Percentiles rank a stretch among this genome's conserved stretches.
Evolutionary conservation across 1,140 invertebrate genomes (phyloP).

Genomic region (Pemphigus obesinymphae): DNA sequence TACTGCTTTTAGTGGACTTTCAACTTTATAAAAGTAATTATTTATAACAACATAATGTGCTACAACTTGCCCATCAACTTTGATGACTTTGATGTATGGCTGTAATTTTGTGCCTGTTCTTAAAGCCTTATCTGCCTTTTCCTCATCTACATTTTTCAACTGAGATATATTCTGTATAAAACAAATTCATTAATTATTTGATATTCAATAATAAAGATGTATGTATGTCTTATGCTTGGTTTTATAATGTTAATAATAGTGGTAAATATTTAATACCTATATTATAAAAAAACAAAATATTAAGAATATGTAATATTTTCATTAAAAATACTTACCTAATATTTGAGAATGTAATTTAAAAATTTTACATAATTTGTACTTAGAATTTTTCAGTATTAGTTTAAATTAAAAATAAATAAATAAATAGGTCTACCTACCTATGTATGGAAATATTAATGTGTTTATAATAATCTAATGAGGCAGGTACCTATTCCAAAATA

Average conservation of each 20-base stretch:
- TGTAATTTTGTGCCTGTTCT: background rate
- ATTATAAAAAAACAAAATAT: background rate
- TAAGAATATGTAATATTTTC: background rate
- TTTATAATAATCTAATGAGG: too few species aligned
- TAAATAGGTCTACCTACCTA: too few species aligned
- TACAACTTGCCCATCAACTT: too few species aligned
- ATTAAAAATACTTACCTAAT: background rate
- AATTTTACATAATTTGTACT: too few species aligned
- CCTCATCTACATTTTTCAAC: background rate
- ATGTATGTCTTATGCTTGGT: too few species aligned
- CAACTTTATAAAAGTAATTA: background rate
- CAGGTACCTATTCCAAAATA: too few species aligned
- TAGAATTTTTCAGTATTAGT: too few species aligned
- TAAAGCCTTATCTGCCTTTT: background rate
- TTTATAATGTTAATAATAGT: background rate
- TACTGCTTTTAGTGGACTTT: too few species aligned
- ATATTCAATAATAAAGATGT: background rate
- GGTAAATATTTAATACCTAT: background rate
- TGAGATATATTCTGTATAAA: background rate
- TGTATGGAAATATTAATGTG: too few species aligned
- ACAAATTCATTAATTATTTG: background rate
- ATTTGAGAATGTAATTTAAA: background rate
- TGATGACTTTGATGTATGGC: too few species aligned
- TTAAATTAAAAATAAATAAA: too few species aligned
- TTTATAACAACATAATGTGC: background rate